Conservation (phyloP, 2,888 invertebrate genomes). For the Adela reaumurella region DNA sequence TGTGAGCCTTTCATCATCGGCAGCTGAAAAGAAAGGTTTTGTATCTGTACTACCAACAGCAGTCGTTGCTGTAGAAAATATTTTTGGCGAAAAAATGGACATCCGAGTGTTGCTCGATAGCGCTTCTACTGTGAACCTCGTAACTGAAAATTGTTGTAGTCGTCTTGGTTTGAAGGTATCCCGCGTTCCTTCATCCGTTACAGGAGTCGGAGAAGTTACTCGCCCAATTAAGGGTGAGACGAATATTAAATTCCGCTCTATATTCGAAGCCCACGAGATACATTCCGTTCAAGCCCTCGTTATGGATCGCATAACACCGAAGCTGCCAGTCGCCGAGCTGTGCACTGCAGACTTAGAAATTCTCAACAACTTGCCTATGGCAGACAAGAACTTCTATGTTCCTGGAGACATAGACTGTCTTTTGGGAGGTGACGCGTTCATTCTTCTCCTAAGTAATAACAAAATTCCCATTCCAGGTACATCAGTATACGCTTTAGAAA, state of each 20-base stretch:
- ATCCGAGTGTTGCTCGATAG: background rate
- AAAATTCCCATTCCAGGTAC: background rate
- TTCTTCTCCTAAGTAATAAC: background rate
- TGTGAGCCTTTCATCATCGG: too few species aligned
- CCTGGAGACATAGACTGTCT: background rate
- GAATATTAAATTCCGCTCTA: background rate
- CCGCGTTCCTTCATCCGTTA: conserved; percentile 5
- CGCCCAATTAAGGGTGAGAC: background rate
- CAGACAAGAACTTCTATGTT: background rate
- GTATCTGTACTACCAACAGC: background rate
- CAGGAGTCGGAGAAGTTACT: background rate
- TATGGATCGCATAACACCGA: background rate
- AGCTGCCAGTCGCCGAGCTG: background rate
- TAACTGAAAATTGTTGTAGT: background rate
- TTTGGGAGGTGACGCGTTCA: background rate
- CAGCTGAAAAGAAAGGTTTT: too few species aligned
- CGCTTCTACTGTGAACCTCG: background rate
- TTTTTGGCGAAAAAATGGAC: background rate
- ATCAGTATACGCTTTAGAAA: background rate
- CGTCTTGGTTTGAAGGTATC: background rate
- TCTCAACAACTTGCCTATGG: background rate
- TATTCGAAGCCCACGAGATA: background rate
- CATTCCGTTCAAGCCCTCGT: background rate
- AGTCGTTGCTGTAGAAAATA: background rate
- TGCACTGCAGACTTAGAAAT: background rate